Percentiles rank a stretch among this genome's conserved stretches.
Conservation (phyloP, 2,888 invertebrate species). For the Synanthedon formicaeformis region DNA sequence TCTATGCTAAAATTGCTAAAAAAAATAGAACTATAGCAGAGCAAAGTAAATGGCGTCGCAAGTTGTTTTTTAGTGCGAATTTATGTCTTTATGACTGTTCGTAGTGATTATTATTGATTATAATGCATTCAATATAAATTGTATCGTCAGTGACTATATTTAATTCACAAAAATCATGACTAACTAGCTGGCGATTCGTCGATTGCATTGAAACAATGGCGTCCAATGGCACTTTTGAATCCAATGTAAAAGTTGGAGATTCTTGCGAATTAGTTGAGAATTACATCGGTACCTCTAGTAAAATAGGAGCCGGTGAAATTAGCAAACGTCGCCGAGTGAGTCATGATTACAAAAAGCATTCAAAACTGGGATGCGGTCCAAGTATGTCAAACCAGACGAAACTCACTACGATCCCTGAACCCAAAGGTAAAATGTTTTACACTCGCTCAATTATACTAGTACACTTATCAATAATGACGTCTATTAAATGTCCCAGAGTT, state of each 20-base stretch:
- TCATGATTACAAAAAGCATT: conserved; percentile 56
- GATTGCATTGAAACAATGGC: conserved; percentile 60
- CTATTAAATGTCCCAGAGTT: background rate
- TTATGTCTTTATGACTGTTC: conserved; percentile 50
- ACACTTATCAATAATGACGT: background rate
- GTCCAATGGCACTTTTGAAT: conserved; percentile 53
- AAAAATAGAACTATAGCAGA: background rate
- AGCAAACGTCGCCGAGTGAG: conserved; percentile 55
- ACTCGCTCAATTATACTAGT: background rate
- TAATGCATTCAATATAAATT: conserved; percentile 27
- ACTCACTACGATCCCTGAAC: conserved; percentile 39
- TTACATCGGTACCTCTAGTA: conserved; percentile 35
- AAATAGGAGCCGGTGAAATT: conserved; percentile 50
- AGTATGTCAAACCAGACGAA: conserved; percentile 54
- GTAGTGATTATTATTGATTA: conserved; percentile 26
- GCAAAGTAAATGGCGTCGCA: conserved; percentile 62
- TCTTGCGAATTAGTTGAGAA: conserved; percentile 43
- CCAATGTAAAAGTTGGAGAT: conserved; percentile 60
- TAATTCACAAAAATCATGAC: conserved; percentile 38
- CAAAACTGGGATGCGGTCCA: conserved; percentile 59
- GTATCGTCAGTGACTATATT: conserved; percentile 30
- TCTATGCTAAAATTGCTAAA: no score
- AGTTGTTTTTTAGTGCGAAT: conserved; percentile 62
- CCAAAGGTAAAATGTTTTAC: conserved; percentile 47
- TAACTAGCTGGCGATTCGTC: conserved; percentile 37